Percentiles rank a stretch among this genome's conserved stretches.
These are phyloP conservation scores for Thalassarche chlororhynchos DNA, from an alignment of 2,113 vertebrate species.

Conservation along the genomic window DNA sequence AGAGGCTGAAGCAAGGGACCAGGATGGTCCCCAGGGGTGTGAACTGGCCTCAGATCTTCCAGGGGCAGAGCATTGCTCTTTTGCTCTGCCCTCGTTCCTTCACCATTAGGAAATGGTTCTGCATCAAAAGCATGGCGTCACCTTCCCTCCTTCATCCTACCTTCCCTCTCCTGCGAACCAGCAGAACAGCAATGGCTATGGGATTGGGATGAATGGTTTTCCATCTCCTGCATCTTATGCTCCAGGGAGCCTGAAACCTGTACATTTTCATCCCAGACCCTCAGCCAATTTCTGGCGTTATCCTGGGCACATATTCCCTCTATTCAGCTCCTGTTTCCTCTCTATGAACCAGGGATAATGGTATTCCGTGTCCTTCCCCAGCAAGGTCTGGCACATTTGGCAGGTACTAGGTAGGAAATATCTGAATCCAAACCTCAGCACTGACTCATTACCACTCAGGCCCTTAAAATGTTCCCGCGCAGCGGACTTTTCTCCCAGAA, in stretches of 20 bases:
- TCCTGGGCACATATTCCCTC: background rate
- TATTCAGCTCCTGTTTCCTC: background rate
- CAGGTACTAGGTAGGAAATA: background rate
- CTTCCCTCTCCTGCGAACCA: background rate
- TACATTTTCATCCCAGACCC: background rate
- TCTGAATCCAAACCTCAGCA: background rate
- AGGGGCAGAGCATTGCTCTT: background rate
- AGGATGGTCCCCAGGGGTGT: background rate
- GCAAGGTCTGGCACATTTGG: background rate
- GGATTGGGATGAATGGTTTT: background rate
- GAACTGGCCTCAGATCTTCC: background rate
- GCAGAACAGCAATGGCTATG: background rate
- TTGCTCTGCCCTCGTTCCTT: background rate
- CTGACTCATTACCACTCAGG: slow-evolving; percentile 4
- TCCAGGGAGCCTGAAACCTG: background rate
- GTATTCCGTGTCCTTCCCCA: background rate
- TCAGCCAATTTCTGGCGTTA: background rate
- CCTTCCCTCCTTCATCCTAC: background rate
- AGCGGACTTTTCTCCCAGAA: background rate
- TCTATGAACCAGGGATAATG: background rate
- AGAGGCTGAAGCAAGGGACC: background rate
- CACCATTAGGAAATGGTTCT: background rate
- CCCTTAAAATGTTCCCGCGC: background rate
- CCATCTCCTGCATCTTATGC: background rate
- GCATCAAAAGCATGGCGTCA: background rate